Evolutionary conservation across 2,113 vertebrate genomes (phyloP).

Genomic region (Lagenorhynchus albirostris): DNA sequence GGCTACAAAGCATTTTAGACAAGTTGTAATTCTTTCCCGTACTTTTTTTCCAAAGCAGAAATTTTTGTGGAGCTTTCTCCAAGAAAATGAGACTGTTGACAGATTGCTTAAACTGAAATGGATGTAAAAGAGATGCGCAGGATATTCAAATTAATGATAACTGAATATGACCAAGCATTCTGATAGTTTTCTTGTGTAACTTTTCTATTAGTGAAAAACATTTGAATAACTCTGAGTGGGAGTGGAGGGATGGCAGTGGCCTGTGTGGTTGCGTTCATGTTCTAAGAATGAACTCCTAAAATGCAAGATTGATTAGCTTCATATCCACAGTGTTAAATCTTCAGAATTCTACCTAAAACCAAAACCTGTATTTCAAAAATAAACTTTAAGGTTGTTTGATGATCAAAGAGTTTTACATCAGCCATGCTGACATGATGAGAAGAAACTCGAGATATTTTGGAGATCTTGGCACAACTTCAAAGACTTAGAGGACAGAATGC

Average conservation of each 20-base stretch:
- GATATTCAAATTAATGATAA: constrained; percentile 2
- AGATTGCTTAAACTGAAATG: neutral
- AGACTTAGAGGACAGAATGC: constrained; percentile 48
- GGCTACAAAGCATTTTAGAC: neutral
- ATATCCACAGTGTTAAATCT: neutral
- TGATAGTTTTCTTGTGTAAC: neutral
- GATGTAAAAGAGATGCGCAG: neutral
- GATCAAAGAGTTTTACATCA: constrained; percentile 50
- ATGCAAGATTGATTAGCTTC: constrained; percentile 14
- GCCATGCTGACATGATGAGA: constrained; percentile 31
- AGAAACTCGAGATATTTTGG: constrained; percentile 52
- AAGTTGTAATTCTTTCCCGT: neutral
- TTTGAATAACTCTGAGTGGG: neutral
- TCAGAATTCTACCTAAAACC: neutral
- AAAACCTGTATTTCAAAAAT: constrained; percentile 36
- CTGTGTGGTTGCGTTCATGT: neutral
- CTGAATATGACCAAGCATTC: neutral
- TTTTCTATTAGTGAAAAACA: neutral
- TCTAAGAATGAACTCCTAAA: constrained; percentile 16
- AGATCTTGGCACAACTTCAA: constrained; percentile 59
- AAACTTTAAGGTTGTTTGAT: constrained; percentile 10
- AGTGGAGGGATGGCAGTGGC: neutral
- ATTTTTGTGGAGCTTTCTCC: neutral
- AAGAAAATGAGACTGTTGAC: neutral
- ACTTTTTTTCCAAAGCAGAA: neutral